A percentile compares a stretch with the other conserved stretches of the same genome.
Evolutionary conservation across 2,113 vertebrate species (phyloP).

Genomic region (Athene noctua): DNA sequence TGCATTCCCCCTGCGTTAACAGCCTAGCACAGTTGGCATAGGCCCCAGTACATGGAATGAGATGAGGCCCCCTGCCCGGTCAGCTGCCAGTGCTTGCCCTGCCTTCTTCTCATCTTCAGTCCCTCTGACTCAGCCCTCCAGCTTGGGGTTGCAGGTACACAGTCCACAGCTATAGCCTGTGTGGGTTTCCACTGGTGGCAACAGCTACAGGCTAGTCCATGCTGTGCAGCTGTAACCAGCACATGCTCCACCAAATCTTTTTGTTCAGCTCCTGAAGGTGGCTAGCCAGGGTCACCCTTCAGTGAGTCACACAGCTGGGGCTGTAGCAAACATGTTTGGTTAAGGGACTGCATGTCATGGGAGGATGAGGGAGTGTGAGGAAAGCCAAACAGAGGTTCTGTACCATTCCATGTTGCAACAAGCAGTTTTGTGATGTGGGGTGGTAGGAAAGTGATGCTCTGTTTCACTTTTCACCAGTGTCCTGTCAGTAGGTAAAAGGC

Average conservation of each 20-base stretch:
- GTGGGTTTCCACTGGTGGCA: background rate
- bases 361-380: rapidly evolving
- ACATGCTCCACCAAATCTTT: rapidly evolving
- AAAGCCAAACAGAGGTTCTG: background rate
- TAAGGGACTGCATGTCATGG: rapidly evolving
- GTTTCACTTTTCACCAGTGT: background rate
- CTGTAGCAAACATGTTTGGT: no score
- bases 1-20: background rate
- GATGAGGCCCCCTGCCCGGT: background rate
- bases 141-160: background rate
- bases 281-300: no score
- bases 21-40: slow-evolving; percentile 3
- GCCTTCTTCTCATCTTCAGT: background rate
- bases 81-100: background rate
- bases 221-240: background rate
- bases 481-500: background rate
- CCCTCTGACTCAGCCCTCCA: background rate
- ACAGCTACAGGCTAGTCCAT: background rate
- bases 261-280: background rate
- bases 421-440: background rate
- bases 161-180: background rate
- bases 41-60: background rate
- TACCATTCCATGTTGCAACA: background rate
- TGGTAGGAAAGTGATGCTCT: background rate
- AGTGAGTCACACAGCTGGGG: background rate